Percentiles rank a stretch among this genome's conserved stretches.
These are phyloP conservation scores for Odontesthes bonariensis DNA, from an alignment of 2,113 vertebrate species.

Conservation along the genomic window DNA sequence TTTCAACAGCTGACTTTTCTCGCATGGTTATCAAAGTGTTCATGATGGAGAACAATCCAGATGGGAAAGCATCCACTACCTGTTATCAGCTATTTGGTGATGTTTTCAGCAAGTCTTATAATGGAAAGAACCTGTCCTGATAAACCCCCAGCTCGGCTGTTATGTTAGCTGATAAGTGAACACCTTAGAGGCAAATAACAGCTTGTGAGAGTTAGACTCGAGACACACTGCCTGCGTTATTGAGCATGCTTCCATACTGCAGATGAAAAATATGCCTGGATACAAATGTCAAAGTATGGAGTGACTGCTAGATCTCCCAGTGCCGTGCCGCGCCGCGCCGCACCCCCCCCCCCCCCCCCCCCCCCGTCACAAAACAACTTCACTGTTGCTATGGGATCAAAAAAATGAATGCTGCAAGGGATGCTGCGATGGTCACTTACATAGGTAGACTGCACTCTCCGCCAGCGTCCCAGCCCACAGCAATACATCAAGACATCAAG, in stretches of 20 bases:
- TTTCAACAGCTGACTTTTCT: slow-evolving; percentile 2
- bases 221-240: not conserved
- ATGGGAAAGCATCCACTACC: not conserved
- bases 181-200: slow-evolving; percentile 24
- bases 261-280: not conserved
- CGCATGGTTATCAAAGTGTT: slow-evolving; percentile 27
- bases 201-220: slow-evolving; percentile 22
- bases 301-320: not conserved
- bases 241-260: slow-evolving; percentile 16
- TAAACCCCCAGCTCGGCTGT: slow-evolving; percentile 41
- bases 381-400: slow-evolving; percentile 63
- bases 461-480: slow-evolving; percentile 98
- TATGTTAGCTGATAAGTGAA: slow-evolving; percentile 11
- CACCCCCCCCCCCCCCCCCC: not conserved
- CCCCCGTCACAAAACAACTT: slow-evolving; percentile 19
- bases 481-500: slow-evolving; percentile 97
- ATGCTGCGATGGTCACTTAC: slow-evolving; percentile 86
- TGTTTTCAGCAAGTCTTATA: slow-evolving; percentile 12
- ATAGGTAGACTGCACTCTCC: slow-evolving; percentile 95
- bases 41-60: not conserved
- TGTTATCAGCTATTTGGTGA: slow-evolving; percentile 7
- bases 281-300: slow-evolving; percentile 7
- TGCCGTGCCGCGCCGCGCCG: not conserved
- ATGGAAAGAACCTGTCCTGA: slow-evolving; percentile 33
- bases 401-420: slow-evolving; percentile 32